Evolutionary conservation across 2,797 vertebrate species (phyloP).

Genomic region (Sebastiscus albofasciatus): DNA sequence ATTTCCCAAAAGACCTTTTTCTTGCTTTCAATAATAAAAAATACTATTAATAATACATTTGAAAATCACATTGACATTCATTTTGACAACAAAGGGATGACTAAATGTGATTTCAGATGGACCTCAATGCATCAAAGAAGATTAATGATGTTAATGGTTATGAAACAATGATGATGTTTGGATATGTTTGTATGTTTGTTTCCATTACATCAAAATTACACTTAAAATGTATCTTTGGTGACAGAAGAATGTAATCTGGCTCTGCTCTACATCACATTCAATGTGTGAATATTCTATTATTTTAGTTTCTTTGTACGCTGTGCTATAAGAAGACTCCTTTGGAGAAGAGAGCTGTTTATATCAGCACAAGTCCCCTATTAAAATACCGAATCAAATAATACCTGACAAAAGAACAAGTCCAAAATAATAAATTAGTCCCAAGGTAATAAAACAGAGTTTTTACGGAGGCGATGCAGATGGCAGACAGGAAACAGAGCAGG

Average conservation of each 20-base stretch:
- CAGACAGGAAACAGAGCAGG: slow-evolving; percentile 4
- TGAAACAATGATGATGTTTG: slow-evolving; percentile 24
- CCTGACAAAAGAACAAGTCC: background rate
- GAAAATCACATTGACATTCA: background rate
- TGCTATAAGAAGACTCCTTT: background rate
- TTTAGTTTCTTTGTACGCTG: background rate
- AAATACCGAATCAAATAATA: background rate
- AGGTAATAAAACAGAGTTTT: background rate
- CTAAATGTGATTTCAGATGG: background rate
- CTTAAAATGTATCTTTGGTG: background rate
- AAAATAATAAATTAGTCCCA: slow-evolving; percentile 4
- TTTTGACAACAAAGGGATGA: background rate
- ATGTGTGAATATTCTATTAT: background rate
- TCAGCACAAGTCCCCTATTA: background rate
- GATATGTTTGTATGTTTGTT: slow-evolving; percentile 14
- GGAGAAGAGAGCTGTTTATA: background rate
- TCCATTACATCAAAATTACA: slow-evolving; percentile 27
- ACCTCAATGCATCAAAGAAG: slow-evolving; percentile 2
- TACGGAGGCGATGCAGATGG: background rate
- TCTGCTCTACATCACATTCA: background rate
- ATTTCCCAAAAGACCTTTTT: background rate
- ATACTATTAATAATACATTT: background rate
- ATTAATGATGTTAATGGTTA: slow-evolving; percentile 34
- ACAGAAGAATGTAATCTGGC: background rate
- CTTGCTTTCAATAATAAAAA: background rate